Evolutionary conservation across 2,113 vertebrate species (phyloP), one percentile per base, ranked within the genome.

Genomic region (Dermatemys mawii): DNA sequence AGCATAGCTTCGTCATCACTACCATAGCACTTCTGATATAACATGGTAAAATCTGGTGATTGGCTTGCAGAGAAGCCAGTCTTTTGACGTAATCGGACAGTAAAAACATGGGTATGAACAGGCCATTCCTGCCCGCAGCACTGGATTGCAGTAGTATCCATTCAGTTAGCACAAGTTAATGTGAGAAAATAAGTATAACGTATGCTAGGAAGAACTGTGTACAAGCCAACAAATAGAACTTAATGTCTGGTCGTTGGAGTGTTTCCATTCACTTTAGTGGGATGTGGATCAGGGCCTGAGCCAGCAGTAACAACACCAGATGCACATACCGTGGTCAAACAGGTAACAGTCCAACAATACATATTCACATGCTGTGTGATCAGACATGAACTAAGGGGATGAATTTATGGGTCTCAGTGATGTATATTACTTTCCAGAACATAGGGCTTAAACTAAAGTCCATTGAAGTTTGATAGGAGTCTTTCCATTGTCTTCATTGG

Each of bases 361-460:
- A 84, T 8, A 86, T 80, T 70, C 79, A 85, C 84, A 84, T n/a
- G 35, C 13, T 67, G 32, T 60, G 57, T 29, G 0, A 29, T 55
- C 24, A 55, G 29, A 29, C 29, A 60, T 60, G 29, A 14, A 21
- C 35, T n/a, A 67, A 67, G 17, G 16, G 60, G 57, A 32, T 60
- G 29, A 11, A 32, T 60, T 60, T 67, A 67, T n/a, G 60, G 5
- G 16, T 35, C 32, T 67, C 29, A 32, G 38, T 81, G 94, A 85
- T 91, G 48, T 49, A 88, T 93, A 70, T 87, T 96, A 89, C 94
- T 97, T 97, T 96, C 88, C 93, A 96, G 94, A 82, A 92, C 94
- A 97, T 63, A 96, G 53, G 8, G 29, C 90, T 90, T 91, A 87
- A 93, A 67, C 88, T 84, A 96, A 90, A 92, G 29, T 12, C 46